These are phyloP conservation scores for Rotaria macrura DNA, from an alignment of 2,888 invertebrate species.

Conservation along the genomic window DNA sequence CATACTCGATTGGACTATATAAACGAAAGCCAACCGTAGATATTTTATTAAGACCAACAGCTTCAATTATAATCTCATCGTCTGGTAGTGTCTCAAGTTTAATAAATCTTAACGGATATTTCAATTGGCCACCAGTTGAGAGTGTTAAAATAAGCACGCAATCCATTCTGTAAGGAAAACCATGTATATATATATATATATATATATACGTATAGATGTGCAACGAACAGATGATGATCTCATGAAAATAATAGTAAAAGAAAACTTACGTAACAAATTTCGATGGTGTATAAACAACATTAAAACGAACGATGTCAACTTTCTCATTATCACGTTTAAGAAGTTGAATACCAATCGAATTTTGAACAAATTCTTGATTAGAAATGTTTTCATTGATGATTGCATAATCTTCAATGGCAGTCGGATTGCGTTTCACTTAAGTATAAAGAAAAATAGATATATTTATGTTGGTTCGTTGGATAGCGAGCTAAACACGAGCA, in stretches of 20 bases:
- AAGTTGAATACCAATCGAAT: conserved; percentile 40
- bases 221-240: no score
- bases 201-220: no score
- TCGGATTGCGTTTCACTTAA: background rate
- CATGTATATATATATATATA: background rate
- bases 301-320: conserved; percentile 44
- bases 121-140: conserved; percentile 47
- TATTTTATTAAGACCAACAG: conserved; percentile 43
- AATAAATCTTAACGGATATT: conserved; percentile 45
- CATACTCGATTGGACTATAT: conserved; percentile 43
- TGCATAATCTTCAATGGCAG: conserved; percentile 20
- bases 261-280: conserved; percentile 42
- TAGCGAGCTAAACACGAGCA: background rate
- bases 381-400: background rate
- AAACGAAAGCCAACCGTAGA: conserved; percentile 45
- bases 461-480: background rate
- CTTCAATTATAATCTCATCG: conserved; percentile 45
- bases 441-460: no score
- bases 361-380: conserved; percentile 24
- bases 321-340: conserved; percentile 42
- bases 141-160: conserved; percentile 42
- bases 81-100: conserved; percentile 47
- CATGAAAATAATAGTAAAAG: no score
- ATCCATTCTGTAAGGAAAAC: conserved; percentile 40
- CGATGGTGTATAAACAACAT: conserved; percentile 44